phyloP scores from a whole-genome alignment of 2,113 vertebrate species.

The Plectropomus leopardus region DNA sequence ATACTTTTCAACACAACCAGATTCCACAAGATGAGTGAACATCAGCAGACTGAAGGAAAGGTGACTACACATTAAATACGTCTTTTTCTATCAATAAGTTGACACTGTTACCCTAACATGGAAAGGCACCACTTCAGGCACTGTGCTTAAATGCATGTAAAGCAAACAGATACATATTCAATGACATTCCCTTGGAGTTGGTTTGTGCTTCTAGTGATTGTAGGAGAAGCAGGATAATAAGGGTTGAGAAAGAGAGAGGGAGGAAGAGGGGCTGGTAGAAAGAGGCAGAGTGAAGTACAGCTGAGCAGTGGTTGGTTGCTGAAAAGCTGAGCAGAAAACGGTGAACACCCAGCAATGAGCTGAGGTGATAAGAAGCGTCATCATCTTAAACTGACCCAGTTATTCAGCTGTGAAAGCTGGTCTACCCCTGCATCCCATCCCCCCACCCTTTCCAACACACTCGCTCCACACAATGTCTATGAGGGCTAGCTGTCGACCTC shows the following conservation, averaged over 20 bases:
- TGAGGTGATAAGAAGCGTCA: constrained; percentile 69
- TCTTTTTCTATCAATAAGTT: background rate
- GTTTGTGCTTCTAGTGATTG: background rate
- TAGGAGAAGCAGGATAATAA: background rate
- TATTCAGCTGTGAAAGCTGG: constrained; percentile 75
- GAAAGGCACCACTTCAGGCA: constrained; percentile 2
- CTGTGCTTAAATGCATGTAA: background rate
- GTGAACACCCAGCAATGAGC: constrained; percentile 53
- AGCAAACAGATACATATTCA: constrained; percentile 4
- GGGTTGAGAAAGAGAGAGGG: background rate
- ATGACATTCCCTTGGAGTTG: background rate
- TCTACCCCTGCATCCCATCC: constrained; percentile 24
- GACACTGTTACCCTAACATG: background rate
- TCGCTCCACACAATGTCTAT: constrained; percentile 29
- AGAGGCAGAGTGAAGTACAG: background rate
- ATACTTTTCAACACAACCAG: background rate
- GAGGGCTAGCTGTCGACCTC: constrained; percentile 31
- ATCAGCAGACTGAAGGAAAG: background rate
- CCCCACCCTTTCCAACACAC: constrained; percentile 6
- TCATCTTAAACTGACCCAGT: constrained; percentile 81
- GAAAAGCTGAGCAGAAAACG: constrained; percentile 59
- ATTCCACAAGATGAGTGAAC: background rate
- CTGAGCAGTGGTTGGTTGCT: constrained; percentile 35
- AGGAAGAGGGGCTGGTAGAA: background rate
- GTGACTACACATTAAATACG: background rate